These are phyloP conservation scores for Anthophora plumipes DNA, from an alignment of 2,888 invertebrate genomes.

Conservation along the genomic window DNA sequence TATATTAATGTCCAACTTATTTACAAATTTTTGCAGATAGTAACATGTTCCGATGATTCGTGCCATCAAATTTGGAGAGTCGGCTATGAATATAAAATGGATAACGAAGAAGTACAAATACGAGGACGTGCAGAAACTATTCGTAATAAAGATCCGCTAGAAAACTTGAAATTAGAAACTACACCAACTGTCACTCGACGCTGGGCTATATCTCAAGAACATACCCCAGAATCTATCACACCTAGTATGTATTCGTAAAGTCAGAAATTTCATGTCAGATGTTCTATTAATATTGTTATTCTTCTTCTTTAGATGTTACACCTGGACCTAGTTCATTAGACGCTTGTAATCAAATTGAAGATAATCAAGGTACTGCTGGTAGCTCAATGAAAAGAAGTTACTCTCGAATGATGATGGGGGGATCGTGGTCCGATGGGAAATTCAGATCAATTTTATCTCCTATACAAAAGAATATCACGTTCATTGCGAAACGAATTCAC, in stretches of 20 bases:
- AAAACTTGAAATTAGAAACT: conserved; percentile 73
- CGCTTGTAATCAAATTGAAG: conserved; percentile 16
- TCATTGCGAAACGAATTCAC: conserved; percentile 83
- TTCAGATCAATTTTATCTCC: conserved; percentile 80
- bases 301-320: conserved; percentile 56
- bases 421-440: conserved; percentile 72
- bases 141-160: conserved; percentile 65
- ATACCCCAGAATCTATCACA: conserved; percentile 74
- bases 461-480: conserved; percentile 79
- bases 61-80: conserved; percentile 91
- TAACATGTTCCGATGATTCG: conserved; percentile 94
- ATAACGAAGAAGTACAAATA: conserved; percentile 82
- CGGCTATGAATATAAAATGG: conserved; percentile 85
- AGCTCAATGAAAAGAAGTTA: conserved; percentile 74
- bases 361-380: conserved; percentile 24
- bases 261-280: neutral
- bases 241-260: conserved; percentile 59
- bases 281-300: conserved; percentile 3
- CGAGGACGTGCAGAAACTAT: conserved; percentile 85
- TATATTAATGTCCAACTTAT: neutral
- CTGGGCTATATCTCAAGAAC: conserved; percentile 68
- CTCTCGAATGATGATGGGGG: conserved; percentile 71
- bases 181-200: conserved; percentile 77
- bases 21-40: conserved; percentile 63
- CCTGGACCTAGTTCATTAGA: conserved; percentile 61